Base-by-base conservation (phyloP, 2,113 vertebrate genomes). In the Misgurnus mizolepis region DNA sequence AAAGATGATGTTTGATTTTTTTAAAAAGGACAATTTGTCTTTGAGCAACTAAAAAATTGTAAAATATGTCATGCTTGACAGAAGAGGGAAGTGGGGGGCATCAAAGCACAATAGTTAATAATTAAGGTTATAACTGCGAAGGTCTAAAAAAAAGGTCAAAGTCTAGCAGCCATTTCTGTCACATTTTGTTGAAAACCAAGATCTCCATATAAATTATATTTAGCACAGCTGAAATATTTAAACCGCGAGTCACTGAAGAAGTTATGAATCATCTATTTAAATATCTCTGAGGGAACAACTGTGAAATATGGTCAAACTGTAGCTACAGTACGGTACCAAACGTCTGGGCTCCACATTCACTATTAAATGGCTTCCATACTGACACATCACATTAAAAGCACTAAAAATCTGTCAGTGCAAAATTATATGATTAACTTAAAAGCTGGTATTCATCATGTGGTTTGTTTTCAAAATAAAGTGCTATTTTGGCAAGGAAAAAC, bases 201-300 rank as follows among this genome's bases (percentile, higher is more conserved):
- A 75, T 70, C 22, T 67, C 55, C 27, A 8, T 15, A 78, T 60
- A 66, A 76, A 49, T 78, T 66, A 67, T 49, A 58, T 73, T 73
- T 82, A 45, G 69, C 67, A 50, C 69, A 49, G 8, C 39, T 79
- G 22, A 73, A 83, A 67, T 62, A 55, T 79, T 75, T 79, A 67
- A 79, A 66, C 22, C 14, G 49, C 9, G 70, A 79, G 77, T 69
- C 76, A 80, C 12, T 47, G 64, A 72, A 72, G 67, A 22, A 77
- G 53, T 62, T n/a, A 78, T 83, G 65, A 69, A 53, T 80, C 77
- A 80, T 69, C 55, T 61, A 76, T 76, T 80, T 69, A 69, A 80
- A 80, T 74, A 75, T 45, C 60, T 62, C 49, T 45, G 10, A 65
- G 41, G 43, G 70, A 49, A 61, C 50, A 67, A 67, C n/a, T 7